Conservation (phyloP, 1,140 invertebrate species). For the Ruditapes philippinarum region DNA sequence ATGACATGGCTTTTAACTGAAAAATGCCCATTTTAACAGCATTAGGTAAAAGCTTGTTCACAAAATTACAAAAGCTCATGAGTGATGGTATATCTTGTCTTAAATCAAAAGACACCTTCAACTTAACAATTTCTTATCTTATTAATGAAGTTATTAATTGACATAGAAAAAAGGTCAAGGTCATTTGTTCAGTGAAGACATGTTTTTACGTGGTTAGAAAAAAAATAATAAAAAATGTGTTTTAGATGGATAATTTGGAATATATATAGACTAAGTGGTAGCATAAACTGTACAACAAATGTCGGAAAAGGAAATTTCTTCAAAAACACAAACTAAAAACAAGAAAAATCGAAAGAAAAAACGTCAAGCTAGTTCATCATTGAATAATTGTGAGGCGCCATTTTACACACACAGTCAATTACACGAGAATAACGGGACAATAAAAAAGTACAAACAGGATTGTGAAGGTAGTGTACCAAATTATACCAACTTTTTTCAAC, state of each 20-base stretch:
- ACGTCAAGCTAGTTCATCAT: not conserved
- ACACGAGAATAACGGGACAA: not conserved
- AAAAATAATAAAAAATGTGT: not conserved
- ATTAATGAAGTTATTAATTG: too few relatives aligned
- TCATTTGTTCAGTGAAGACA: not conserved
- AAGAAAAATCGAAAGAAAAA: not conserved
- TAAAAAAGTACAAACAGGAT: not conserved
- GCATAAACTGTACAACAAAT: not conserved
- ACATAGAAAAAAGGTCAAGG: too few relatives aligned
- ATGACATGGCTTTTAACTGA: too few relatives aligned
- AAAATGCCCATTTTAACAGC: too few relatives aligned
- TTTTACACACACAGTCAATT: not conserved
- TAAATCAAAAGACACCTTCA: too few relatives aligned
- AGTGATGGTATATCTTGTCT: too few relatives aligned
- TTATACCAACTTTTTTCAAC: not conserved
- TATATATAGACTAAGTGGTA: not conserved
- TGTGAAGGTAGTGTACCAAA: not conserved
- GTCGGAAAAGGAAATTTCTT: not conserved
- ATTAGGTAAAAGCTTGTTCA: too few relatives aligned
- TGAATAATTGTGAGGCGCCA: not conserved
- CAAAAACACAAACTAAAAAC: not conserved
- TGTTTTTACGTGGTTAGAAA: not conserved
- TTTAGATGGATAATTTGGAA: not conserved
- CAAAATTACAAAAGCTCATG: too few relatives aligned
- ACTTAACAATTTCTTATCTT: too few relatives aligned